phyloP scores from a whole-genome alignment of 2,797 vertebrate genomes.

The Girardinus metallicus region DNA sequence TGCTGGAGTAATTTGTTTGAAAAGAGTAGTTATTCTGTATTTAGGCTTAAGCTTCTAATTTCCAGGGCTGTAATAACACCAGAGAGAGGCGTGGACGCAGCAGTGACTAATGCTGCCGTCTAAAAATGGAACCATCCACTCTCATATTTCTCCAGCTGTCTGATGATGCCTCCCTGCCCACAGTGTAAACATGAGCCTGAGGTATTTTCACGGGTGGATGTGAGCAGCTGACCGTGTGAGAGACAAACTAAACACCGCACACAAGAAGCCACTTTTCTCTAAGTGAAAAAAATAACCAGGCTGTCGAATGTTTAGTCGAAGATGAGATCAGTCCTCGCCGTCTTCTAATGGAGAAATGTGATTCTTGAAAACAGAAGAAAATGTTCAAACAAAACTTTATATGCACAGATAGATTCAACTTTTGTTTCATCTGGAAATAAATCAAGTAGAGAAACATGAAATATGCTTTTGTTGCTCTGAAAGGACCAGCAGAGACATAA shows the following conservation, averaged over 20 bases:
- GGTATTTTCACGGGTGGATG: constrained; percentile 21
- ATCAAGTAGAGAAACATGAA: not conserved
- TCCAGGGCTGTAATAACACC: not conserved
- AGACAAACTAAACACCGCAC: not conserved
- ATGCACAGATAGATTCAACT: not conserved
- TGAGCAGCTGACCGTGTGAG: constrained; percentile 39
- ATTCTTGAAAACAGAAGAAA: not conserved
- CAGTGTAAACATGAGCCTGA: constrained; percentile 9
- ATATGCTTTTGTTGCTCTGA: not conserved
- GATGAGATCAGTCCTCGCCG: not conserved
- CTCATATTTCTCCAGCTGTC: constrained; percentile 31
- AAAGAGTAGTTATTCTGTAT: not conserved
- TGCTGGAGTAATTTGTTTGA: not conserved
- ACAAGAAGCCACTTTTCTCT: not conserved
- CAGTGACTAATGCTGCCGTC: not conserved
- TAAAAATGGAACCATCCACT: constrained; percentile 47
- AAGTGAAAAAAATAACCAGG: not conserved
- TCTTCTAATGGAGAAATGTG: not conserved
- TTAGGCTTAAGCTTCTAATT: not conserved
- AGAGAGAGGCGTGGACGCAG: not conserved
- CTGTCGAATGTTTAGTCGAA: not conserved
- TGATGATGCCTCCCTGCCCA: constrained; percentile 5
- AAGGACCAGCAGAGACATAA: not conserved
- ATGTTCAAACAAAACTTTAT: not conserved
- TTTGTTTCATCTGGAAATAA: not conserved